Conservation (phyloP, 2,113 vertebrate species). For the Pristiophorus japonicus region DNA sequence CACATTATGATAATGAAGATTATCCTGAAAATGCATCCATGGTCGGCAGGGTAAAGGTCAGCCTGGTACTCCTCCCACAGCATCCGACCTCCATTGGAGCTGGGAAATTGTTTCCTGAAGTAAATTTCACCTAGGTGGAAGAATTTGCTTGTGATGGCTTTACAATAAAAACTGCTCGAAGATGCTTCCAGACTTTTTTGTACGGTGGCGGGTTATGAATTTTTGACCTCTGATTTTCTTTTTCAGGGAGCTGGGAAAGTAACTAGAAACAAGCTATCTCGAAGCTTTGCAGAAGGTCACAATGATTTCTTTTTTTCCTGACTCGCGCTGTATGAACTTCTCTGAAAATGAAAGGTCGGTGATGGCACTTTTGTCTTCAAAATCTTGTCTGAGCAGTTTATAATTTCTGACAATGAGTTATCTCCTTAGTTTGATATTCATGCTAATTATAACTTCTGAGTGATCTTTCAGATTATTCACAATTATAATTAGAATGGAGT, state of each 20-base stretch:
- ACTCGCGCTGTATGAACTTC: neutral
- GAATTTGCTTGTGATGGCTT: neutral
- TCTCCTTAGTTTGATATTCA: slow-evolving; percentile 6
- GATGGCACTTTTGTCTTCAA: neutral
- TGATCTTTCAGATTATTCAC: neutral
- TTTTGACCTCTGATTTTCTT: neutral
- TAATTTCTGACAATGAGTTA: slow-evolving; percentile 23
- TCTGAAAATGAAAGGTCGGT: slow-evolving; percentile 27
- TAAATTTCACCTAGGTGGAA: neutral
- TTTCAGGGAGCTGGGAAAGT: neutral
- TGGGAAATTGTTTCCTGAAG: neutral
- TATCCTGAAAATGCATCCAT: neutral
- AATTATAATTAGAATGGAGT: slow-evolving; percentile 17
- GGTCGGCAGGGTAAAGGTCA: neutral
- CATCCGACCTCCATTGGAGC: neutral
- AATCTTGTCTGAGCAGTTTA: slow-evolving; percentile 12
- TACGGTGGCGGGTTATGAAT: neutral
- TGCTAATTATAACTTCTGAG: slow-evolving; percentile 28
- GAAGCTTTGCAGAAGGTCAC: neutral
- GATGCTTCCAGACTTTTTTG: neutral
- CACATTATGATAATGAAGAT: neutral
- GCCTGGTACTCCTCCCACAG: neutral
- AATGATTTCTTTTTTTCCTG: neutral
- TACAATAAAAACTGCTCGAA: neutral
- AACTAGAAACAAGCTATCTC: neutral